Percentiles rank a stretch among this genome's conserved stretches.
Evolutionary conservation across 2,113 vertebrate species (phyloP).

Genomic region (Mohoua ochrocephala): DNA sequence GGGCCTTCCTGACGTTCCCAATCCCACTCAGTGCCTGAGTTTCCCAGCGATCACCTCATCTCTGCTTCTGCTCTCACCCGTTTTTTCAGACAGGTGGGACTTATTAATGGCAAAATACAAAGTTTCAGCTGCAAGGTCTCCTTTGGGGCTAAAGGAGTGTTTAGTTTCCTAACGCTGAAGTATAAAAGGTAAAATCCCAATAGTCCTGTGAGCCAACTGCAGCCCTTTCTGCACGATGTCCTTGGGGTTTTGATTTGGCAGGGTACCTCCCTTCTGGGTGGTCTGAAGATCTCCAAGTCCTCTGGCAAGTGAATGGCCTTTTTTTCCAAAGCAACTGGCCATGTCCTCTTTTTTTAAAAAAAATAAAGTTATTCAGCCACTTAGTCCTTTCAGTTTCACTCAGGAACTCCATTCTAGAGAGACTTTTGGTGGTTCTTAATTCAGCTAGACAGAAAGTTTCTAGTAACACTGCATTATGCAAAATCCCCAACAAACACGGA

Average conservation of each 20-base stretch:
- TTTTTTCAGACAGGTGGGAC: neutral
- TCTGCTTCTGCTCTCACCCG: neutral
- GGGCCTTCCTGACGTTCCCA: neutral
- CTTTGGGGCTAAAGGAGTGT: too few species aligned
- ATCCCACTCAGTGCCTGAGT: neutral
- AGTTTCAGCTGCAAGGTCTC: neutral
- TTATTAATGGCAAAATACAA: neutral
- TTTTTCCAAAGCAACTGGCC: conserved; percentile 37
- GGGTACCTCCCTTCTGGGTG: conserved; percentile 51
- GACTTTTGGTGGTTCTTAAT: conserved; percentile 33
- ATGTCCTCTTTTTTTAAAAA: neutral
- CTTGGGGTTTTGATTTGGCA: conserved; percentile 55
- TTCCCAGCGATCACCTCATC: neutral
- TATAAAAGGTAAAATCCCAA: neutral
- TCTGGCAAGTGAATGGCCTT: conserved; percentile 26
- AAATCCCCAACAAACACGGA: conserved; percentile 18
- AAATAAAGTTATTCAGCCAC: conserved; percentile 39
- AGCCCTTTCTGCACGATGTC: neutral
- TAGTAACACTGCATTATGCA: conserved; percentile 9
- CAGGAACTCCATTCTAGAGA: conserved; percentile 23
- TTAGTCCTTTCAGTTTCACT: conserved; percentile 40
- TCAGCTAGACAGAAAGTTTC: conserved; percentile 31
- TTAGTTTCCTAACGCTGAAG: neutral
- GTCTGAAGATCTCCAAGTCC: conserved; percentile 55
- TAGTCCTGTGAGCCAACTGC: neutral